phyloP scores from a whole-genome alignment of 2,888 invertebrate species.

The Pterobdella sp. region DNA sequence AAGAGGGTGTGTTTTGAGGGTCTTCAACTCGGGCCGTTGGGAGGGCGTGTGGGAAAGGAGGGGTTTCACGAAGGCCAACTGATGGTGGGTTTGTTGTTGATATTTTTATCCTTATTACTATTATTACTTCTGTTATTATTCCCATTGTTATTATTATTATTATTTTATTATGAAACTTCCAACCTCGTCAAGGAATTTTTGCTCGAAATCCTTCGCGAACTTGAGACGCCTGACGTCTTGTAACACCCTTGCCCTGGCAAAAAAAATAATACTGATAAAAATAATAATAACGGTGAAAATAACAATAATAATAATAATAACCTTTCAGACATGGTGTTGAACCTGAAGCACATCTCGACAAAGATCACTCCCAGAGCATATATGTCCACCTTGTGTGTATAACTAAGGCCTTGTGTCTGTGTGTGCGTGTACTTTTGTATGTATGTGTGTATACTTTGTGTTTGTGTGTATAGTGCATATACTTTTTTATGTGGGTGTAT shows the following conservation, averaged over 20 bases:
- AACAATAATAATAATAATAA: slow-evolving; percentile 45
- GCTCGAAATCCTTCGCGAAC: slow-evolving; percentile 65
- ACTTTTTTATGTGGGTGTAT: background rate
- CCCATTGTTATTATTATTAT: background rate
- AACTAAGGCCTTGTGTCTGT: slow-evolving; percentile 45
- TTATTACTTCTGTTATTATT: too few species aligned
- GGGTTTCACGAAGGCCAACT: slow-evolving; percentile 30
- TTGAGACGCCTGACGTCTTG: slow-evolving; percentile 55
- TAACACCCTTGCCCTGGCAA: slow-evolving; percentile 55
- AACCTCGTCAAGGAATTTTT: slow-evolving; percentile 66
- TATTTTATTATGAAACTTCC: slow-evolving; percentile 30
- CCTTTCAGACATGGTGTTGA: slow-evolving; percentile 82
- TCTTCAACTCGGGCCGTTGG: slow-evolving; percentile 33
- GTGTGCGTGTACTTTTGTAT: slow-evolving; percentile 25
- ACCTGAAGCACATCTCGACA: slow-evolving; percentile 82
- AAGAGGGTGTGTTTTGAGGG: slow-evolving; percentile 32
- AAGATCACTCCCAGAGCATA: slow-evolving; percentile 87
- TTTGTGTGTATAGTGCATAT: background rate
- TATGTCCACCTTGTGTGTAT: slow-evolving; percentile 74
- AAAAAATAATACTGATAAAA: background rate
- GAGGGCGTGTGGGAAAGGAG: slow-evolving; percentile 33
- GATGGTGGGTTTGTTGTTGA: background rate
- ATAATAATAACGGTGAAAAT: background rate
- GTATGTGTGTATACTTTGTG: background rate
- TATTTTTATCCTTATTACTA: background rate